Conservation (phyloP, 2,888 invertebrate species). For the Acanthosepion lycidas region DNA sequence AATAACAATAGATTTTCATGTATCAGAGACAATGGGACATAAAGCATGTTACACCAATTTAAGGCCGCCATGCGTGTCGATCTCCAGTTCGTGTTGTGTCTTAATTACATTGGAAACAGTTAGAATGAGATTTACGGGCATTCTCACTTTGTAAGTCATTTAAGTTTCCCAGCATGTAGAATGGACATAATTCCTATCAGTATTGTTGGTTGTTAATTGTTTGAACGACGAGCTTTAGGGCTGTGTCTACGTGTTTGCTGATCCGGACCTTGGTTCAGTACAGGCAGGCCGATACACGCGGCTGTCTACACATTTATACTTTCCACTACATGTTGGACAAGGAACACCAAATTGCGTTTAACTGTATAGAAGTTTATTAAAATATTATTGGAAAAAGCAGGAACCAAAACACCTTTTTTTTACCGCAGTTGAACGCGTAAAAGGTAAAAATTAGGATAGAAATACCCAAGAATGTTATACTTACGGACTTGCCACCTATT, state of each 20-base stretch:
- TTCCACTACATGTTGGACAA: background rate
- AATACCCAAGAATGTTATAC: too few relatives aligned
- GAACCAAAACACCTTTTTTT: too few relatives aligned
- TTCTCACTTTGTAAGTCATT: slow-evolving; percentile 33
- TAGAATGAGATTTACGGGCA: background rate
- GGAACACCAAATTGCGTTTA: too few relatives aligned
- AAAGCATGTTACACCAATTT: slow-evolving; percentile 33
- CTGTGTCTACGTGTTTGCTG: background rate
- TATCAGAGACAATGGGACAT: background rate
- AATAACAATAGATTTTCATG: slow-evolving; percentile 6
- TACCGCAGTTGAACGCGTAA: too few relatives aligned
- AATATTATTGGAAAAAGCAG: too few relatives aligned
- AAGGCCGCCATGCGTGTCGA: slow-evolving; percentile 33
- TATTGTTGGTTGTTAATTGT: background rate
- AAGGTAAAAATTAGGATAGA: too few relatives aligned
- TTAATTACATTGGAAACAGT: background rate
- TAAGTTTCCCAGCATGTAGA: background rate
- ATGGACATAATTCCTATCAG: background rate
- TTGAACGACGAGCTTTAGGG: background rate
- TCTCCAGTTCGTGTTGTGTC: background rate
- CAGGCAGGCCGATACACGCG: background rate
- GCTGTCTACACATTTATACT: background rate
- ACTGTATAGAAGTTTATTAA: too few relatives aligned
- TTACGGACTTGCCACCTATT: too few relatives aligned
- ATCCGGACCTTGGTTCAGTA: background rate